Conservation (phyloP, 2,888 invertebrate genomes). For the Ligdia adustata region DNA sequence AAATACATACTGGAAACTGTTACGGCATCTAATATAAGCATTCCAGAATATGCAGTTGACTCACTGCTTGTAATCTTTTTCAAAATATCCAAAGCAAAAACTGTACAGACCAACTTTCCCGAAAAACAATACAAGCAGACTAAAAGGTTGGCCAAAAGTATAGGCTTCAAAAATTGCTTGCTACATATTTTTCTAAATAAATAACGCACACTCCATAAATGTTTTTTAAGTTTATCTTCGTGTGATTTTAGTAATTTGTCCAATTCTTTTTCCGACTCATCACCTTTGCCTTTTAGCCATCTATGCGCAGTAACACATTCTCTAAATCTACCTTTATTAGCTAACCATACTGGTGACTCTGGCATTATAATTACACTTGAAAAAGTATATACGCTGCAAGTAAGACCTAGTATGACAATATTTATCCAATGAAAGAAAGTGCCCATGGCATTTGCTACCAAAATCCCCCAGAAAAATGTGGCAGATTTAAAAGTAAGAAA, state of each 20-base stretch:
- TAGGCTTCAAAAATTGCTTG: constrained; percentile 44
- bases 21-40: constrained; percentile 54
- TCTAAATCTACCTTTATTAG: constrained; percentile 43
- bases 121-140: constrained; percentile 36
- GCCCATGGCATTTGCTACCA: constrained; percentile 42
- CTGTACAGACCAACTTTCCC: constrained; percentile 49
- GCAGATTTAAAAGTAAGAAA: constrained; percentile 45
- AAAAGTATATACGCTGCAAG: constrained; percentile 33
- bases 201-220: neutral
- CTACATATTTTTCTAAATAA: neutral
- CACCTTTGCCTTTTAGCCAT: constrained; percentile 45
- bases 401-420: constrained; percentile 35
- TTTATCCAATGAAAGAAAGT: constrained; percentile 43
- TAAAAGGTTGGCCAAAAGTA: constrained; percentile 33
- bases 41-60: constrained; percentile 45
- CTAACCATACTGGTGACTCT: constrained; percentile 53
- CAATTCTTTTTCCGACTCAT: constrained; percentile 44
- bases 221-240: constrained; percentile 9
- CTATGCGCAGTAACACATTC: constrained; percentile 44
- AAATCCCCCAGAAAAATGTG: constrained; percentile 43
- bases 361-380: constrained; percentile 36
- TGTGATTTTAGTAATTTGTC: constrained; percentile 39
- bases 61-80: constrained; percentile 48
- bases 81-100: constrained; percentile 55
- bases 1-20: constrained; percentile 50